A percentile compares a stretch with the other conserved stretches of the same genome.
phyloP scores from a whole-genome alignment of 2,113 vertebrate species.

The Atractosteus spatula region DNA sequence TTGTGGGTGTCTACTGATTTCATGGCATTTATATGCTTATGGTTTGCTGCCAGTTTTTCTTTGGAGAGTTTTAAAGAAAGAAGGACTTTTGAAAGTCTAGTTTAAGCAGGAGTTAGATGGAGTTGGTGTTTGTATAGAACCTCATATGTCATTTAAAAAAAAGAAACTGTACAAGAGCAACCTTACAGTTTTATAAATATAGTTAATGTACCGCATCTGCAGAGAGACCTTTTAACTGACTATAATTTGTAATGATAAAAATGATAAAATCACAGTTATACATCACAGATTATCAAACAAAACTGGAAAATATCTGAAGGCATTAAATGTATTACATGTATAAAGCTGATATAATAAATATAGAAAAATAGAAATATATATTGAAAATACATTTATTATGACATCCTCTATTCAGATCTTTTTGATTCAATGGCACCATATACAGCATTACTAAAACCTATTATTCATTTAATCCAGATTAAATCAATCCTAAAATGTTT shows the following conservation, averaged over 20 bases:
- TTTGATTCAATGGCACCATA: too few species aligned
- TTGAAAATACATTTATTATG: too few species aligned
- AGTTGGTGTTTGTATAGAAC: constrained; percentile 54
- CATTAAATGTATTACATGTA: too few species aligned
- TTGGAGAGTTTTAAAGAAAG: constrained; percentile 33
- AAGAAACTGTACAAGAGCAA: constrained; percentile 20
- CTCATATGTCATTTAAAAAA: constrained; percentile 50
- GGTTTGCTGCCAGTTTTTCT: constrained; percentile 38
- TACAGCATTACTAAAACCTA: too few species aligned
- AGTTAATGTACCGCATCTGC: constrained; percentile 16
- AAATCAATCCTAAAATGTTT: too few species aligned
- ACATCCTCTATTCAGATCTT: too few species aligned
- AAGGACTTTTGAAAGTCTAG: constrained; percentile 47
- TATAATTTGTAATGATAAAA: background rate
- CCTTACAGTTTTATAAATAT: constrained; percentile 38
- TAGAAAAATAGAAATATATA: too few species aligned
- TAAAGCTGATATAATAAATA: too few species aligned
- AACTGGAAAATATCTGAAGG: too few species aligned
- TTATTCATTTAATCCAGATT: too few species aligned
- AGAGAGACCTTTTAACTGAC: constrained; percentile 26
- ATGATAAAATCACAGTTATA: too few species aligned
- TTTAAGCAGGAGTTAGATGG: constrained; percentile 29
- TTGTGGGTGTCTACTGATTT: constrained; percentile 54
- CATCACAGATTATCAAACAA: too few species aligned
- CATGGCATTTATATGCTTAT: constrained; percentile 48